phyloP scores from a whole-genome alignment of 2,888 invertebrate genomes.

The Lutraria lutraria region DNA sequence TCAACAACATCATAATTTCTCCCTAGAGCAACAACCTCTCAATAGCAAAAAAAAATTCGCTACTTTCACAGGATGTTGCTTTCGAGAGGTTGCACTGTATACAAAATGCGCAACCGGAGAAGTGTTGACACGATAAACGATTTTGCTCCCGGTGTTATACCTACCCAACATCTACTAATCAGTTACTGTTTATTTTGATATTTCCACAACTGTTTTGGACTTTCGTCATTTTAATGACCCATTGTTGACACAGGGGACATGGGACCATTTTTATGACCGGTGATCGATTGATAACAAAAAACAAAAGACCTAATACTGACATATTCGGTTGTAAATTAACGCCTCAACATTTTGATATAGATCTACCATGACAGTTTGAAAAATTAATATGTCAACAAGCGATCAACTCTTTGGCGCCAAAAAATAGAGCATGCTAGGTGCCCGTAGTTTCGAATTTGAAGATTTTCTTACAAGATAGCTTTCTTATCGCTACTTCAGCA shows the following conservation, averaged over 20 bases:
- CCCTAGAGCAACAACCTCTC: too few relatives aligned
- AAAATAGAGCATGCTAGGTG: background rate
- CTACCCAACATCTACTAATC: background rate
- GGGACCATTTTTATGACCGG: constrained; percentile 25
- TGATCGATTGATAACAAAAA: constrained; percentile 21
- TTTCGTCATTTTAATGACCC: background rate
- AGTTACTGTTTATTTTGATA: background rate
- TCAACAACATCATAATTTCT: too few relatives aligned
- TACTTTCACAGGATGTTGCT: too few relatives aligned
- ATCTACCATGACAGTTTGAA: constrained; percentile 23
- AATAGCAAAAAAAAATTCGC: too few relatives aligned
- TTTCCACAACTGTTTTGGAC: background rate
- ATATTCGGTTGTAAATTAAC: constrained; percentile 43
- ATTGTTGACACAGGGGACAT: constrained; percentile 7
- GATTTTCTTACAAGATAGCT: background rate
- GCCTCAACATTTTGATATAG: background rate
- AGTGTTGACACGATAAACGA: too few relatives aligned
- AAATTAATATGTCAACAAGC: constrained; percentile 35
- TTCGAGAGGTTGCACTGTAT: too few relatives aligned
- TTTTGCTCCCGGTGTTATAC: background rate
- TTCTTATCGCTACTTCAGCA: background rate
- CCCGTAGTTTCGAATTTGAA: constrained; percentile 2
- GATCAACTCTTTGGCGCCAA: constrained; percentile 11
- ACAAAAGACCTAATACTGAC: background rate
- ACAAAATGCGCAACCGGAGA: too few relatives aligned